These are phyloP conservation scores for Pan troglodytes DNA, from an alignment of 2,113 vertebrate genomes.

Conservation along the genomic window NHGRI_mPanTro3-v2.1_pri NC_072411.2:102409001-102409500, in stretches of 20 bases:
- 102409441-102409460: neutral
- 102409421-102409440: neutral
- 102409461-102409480: neutral
- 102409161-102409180: neutral
- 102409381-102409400: neutral
- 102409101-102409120: neutral
- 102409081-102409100: neutral
- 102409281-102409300: neutral
- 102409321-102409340: neutral
- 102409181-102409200: neutral
- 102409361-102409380: neutral
- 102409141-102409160: neutral
- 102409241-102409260: neutral
- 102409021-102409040: neutral
- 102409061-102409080: neutral
- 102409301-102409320: neutral
- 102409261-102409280: neutral
- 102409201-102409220: neutral
- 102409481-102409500: rapidly evolving
- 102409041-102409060: neutral
- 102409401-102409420: neutral
- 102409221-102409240: neutral
- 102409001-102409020: slow-evolving; percentile 17
- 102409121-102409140: neutral
- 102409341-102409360: neutral